Evolutionary conservation across 1,140 invertebrate species (phyloP).

Genomic region (Stegodyphus mimosarum): DNA sequence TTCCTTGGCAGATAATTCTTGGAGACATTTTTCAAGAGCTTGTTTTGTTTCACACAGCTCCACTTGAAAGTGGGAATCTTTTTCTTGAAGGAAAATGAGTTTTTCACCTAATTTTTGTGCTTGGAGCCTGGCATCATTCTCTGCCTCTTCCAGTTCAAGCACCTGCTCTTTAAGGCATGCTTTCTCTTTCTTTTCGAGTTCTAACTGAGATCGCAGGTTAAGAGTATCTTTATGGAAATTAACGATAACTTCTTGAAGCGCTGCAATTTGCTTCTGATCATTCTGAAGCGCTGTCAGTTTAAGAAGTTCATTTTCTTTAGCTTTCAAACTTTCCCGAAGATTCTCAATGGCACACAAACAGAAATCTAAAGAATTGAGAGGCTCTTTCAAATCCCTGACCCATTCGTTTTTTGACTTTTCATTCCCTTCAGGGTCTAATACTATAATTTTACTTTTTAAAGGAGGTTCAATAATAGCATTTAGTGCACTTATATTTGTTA

Average conservation of each 20-base stretch:
- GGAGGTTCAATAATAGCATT: not conserved
- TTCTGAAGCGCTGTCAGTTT: slow-evolving; percentile 44
- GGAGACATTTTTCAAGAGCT: slow-evolving; percentile 55
- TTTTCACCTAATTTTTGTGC: slow-evolving; percentile 58
- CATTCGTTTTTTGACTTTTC: not conserved
- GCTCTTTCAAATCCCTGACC: slow-evolving; percentile 2
- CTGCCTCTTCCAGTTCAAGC: slow-evolving; percentile 63
- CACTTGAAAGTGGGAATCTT: slow-evolving; percentile 55
- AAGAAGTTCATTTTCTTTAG: slow-evolving; percentile 45
- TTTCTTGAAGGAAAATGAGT: slow-evolving; percentile 53
- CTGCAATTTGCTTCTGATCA: slow-evolving; percentile 46
- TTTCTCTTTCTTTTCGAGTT: slow-evolving; percentile 50
- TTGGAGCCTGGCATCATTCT: slow-evolving; percentile 62
- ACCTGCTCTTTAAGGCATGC: slow-evolving; percentile 58
- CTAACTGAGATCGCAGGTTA: slow-evolving; percentile 20
- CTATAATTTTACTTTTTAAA: slow-evolving; percentile 16
- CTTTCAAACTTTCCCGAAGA: slow-evolving; percentile 31
- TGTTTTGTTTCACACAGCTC: slow-evolving; percentile 48
- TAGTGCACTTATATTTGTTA: not conserved
- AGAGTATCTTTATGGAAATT: slow-evolving; percentile 36
- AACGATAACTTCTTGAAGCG: slow-evolving; percentile 15
- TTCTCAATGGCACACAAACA: slow-evolving; percentile 45
- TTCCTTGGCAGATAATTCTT: slow-evolving; percentile 72
- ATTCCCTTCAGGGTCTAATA: slow-evolving; percentile 40
- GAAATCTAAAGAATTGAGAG: slow-evolving; percentile 19